Percentiles rank a stretch among this genome's conserved stretches.
Evolutionary conservation across 2,888 invertebrate genomes (phyloP).

Genomic region (Ellobium chinense): DNA sequence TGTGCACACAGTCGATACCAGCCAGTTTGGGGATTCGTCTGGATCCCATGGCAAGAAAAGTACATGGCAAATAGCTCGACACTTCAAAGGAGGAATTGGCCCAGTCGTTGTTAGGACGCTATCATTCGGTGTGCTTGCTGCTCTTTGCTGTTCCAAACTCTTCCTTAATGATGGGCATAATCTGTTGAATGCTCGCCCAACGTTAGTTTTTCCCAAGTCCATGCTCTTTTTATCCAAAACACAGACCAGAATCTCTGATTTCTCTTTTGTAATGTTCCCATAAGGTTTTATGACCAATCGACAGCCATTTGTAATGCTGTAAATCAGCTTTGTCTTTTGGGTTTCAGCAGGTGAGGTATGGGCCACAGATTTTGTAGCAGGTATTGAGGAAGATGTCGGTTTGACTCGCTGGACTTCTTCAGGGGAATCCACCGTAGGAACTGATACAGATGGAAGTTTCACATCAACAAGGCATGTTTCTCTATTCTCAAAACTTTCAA

Average conservation of each 20-base stretch:
- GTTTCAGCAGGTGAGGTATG: no score
- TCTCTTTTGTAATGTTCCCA: conserved; percentile 18
- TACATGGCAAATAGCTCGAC: conserved; percentile 22
- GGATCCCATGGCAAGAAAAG: conserved; percentile 4
- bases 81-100: not conserved
- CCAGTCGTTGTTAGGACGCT: not conserved
- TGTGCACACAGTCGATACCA: not conserved
- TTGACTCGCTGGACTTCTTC: not conserved
- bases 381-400: no score
- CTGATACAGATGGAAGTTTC: not conserved
- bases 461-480: conserved; percentile 5
- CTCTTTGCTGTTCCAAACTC: not conserved
- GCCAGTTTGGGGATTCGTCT: not conserved
- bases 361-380: no score
- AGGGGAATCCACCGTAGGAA: not conserved
- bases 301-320: not conserved
- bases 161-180: not conserved
- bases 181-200: conserved; percentile 39
- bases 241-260: conserved; percentile 43
- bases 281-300: conserved; percentile 21
- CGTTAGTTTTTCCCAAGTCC: conserved; percentile 33
- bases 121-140: not conserved
- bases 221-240: conserved; percentile 21
- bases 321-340: not conserved
- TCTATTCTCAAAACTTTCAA: not conserved